Base-by-base conservation (phyloP, 1,140 invertebrate genomes). In the Tigriopus japonicus region DNA sequence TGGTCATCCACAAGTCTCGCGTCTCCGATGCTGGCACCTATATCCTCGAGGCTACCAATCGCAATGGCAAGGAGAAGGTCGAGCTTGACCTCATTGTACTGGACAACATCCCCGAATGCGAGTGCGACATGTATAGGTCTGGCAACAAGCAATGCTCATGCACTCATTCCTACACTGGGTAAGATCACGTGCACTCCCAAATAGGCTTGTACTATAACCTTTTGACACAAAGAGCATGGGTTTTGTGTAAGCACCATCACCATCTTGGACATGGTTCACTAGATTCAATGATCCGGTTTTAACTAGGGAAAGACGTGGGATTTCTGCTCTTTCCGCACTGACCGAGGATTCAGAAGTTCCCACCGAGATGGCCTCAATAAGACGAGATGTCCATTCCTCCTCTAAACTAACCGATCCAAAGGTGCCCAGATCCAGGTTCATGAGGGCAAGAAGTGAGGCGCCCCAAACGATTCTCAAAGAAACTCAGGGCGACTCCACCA, bases 11-110 rank as follows among this genome's bases (percentile, higher is more conserved):
- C 2, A 73, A 81, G 43, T 80, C 83, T 0, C 78, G 83, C 17
- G 76, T 89, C 67, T 78, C 79, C 52, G 85, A 94, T 71, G 83
- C 83, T 56, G 91, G 91, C 42, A 81, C 80, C 42, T 84, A 90
- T 64, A 80, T 81, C 14, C 75, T 94, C 15, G 90, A 87, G 67
- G 86, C 87, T 17, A 86, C 89, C 71, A 95, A 95, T 23, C 17
- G 59, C 13, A 60, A 60, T 54, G 59, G 59, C n/a, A 23, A 17
- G 21, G 59, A 60, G 43, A 60, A 51, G 42, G 43, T 60, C 19
- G 59, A 60, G n/a, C 28, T 60, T 1, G 59, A 60, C 42, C 43
- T 60, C 7, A 60, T 60, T 21, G 59, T 60, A 1, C 49, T 60
- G 12, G 59, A 60, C 49, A 58, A 17, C 21, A 21, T 60, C 17